Base-by-base conservation (phyloP, 1,140 invertebrate species). In the Eumeta japonica region DNA sequence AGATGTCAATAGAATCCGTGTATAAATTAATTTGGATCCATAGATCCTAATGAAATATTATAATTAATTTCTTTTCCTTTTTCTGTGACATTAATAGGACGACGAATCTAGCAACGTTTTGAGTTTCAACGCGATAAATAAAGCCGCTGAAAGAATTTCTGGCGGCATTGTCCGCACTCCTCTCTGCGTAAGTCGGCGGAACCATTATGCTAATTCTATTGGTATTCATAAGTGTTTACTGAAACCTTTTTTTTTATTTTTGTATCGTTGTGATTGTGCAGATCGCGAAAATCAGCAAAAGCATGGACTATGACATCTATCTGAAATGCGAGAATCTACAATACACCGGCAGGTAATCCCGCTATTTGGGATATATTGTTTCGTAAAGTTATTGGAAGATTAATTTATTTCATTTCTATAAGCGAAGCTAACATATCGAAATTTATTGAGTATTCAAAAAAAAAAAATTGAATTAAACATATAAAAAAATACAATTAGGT, bases 321-420 rank as follows among this genome's bases (percentile, higher is more conserved):
- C 43, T 70, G n/a, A 72, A 72, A 49, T 72, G 67, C 45, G 67
- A 72, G 52, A 72, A 72, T 48, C 50, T 72, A 16, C 67, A 72
- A 41, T 72, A 70, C 18, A 70, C 67, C 29, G 67, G 67, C 36
- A 72, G 63, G 67, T 68, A 53, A 39, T n/a, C n/a, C n/a, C n/a
- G n/a, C n/a, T n/a, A n/a, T n/a, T n/a, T n/a, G n/a, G n/a, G n/a
- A n/a, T n/a, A n/a, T n/a, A n/a, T n/a, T n/a, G n/a, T n/a, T n/a
- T n/a, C n/a, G 20, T 24, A 24, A 5, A 24, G 5, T n/a, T 24
- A n/a, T 24, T 5, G 5, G 5, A 24, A 24, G 20, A 7, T 5
- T 24, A 24, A 7, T 24, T 24, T 24, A 24, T 24, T 24, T 24
- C n/a, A 24, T 24, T 7, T 24, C n/a, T 7, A 24, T 24, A 7